Evolutionary conservation across 2,113 vertebrate genomes (phyloP).

Genomic region (Porphyrio hochstetteri): DNA sequence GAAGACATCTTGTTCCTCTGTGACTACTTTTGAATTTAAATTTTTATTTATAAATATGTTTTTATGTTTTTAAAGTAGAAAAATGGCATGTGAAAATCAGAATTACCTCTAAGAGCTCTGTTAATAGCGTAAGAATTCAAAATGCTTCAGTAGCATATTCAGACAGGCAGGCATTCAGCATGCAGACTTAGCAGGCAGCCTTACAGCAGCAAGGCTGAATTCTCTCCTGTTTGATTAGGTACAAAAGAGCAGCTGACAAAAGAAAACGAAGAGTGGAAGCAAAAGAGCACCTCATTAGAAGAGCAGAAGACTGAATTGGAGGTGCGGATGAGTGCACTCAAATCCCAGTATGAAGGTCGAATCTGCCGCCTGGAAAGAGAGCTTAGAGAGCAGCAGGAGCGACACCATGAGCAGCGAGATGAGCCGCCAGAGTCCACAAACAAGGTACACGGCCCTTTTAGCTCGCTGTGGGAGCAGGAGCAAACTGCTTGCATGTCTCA

Average conservation of each 20-base stretch:
- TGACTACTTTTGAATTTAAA: not conserved
- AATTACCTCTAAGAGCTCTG: not conserved
- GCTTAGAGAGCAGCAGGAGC: slow-evolving; percentile 91
- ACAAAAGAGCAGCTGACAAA: slow-evolving; percentile 87
- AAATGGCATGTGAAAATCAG: not conserved
- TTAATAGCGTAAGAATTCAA: not conserved
- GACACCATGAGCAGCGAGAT: slow-evolving; percentile 92
- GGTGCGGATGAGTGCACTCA: slow-evolving; percentile 91
- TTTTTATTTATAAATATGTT: not conserved
- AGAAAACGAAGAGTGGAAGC: slow-evolving; percentile 93
- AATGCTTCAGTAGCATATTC: not conserved
- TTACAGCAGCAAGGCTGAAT: not conserved
- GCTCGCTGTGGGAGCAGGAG: not conserved
- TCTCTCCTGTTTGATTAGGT: slow-evolving; percentile 64
- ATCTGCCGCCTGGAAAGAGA: slow-evolving; percentile 93
- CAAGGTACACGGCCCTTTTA: slow-evolving; percentile 78
- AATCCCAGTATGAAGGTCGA: slow-evolving; percentile 94
- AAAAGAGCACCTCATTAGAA: slow-evolving; percentile 76
- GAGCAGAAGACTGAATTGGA: slow-evolving; percentile 92
- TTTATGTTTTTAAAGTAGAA: not conserved
- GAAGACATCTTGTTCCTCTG: not conserved
- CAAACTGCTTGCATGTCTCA: not conserved
- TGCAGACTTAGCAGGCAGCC: not conserved
- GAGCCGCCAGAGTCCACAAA: slow-evolving; percentile 88
- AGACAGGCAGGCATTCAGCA: not conserved